Evolutionary conservation across 2,797 vertebrate genomes (phyloP).

Genomic region (Melanitta fusca): DNA sequence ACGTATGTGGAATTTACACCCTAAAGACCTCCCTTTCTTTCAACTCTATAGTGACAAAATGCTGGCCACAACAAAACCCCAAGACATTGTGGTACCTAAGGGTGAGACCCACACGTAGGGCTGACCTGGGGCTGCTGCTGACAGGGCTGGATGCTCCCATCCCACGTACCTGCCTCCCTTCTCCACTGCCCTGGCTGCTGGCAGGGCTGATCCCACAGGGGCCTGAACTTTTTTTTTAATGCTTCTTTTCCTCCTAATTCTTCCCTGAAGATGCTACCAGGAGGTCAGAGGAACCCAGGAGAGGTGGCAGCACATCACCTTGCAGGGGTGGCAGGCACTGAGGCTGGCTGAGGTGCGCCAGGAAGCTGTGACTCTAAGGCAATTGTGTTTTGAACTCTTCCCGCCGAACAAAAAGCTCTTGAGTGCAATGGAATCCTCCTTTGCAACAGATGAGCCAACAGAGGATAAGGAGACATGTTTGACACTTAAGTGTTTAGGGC

Average conservation of each 20-base stretch:
- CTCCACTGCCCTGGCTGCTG: background rate
- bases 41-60: background rate
- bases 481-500: background rate
- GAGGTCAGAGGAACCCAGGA: background rate
- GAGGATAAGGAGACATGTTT: background rate
- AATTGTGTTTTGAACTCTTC: slow-evolving; percentile 1
- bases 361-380: background rate
- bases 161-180: background rate
- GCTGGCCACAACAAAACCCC: rapidly evolving
- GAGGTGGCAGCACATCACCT: background rate
- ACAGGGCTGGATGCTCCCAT: background rate
- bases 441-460: background rate
- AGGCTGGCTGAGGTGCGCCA: background rate
- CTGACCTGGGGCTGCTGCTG: too few species aligned
- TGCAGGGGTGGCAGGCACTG: background rate
- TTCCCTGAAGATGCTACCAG: background rate
- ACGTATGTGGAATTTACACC: background rate
- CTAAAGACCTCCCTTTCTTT: background rate
- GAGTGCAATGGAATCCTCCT: background rate
- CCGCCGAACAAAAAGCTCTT: background rate
- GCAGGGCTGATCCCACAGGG: background rate
- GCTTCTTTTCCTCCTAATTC: background rate
- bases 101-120: too few species aligned
- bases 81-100: too few species aligned
- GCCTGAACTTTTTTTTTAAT: background rate